Conservation (phyloP, 2,888 invertebrate species). For the Arctia plantaginis region DNA sequence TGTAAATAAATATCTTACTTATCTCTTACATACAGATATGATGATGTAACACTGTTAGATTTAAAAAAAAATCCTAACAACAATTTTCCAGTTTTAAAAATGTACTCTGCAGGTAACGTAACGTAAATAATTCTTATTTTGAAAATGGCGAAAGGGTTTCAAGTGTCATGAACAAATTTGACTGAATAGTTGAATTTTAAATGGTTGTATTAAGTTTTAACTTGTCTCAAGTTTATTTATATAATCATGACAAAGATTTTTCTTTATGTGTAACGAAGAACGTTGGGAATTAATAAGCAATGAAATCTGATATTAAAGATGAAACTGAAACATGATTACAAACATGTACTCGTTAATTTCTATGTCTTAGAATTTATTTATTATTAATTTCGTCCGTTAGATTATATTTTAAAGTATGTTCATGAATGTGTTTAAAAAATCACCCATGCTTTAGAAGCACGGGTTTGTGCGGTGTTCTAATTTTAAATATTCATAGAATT, state of each 20-base stretch:
- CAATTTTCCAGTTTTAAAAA: constrained; percentile 11
- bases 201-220: constrained; percentile 35
- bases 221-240: constrained; percentile 26
- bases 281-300: not conserved
- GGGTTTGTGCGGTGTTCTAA: not conserved
- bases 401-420: not conserved
- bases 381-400: not conserved
- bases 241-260: constrained; percentile 33
- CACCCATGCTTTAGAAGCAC: not conserved
- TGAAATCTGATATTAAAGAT: not conserved
- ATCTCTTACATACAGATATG: not conserved
- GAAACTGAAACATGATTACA: not conserved
- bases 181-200: constrained; percentile 55
- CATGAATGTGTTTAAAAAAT: not conserved
- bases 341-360: no score
- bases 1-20: constrained; percentile 29
- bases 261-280: constrained; percentile 18
- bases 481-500: not conserved
- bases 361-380: not conserved
- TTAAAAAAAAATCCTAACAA: constrained; percentile 13
- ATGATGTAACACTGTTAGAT: constrained; percentile 24
- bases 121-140: constrained; percentile 17
- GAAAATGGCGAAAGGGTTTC: constrained; percentile 25
- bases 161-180: constrained; percentile 41
- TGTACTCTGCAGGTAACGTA: constrained; percentile 3